These are phyloP conservation scores for Hemichromis elongatus DNA, from an alignment of 2,113 vertebrate genomes.

Conservation along the genomic window DNA sequence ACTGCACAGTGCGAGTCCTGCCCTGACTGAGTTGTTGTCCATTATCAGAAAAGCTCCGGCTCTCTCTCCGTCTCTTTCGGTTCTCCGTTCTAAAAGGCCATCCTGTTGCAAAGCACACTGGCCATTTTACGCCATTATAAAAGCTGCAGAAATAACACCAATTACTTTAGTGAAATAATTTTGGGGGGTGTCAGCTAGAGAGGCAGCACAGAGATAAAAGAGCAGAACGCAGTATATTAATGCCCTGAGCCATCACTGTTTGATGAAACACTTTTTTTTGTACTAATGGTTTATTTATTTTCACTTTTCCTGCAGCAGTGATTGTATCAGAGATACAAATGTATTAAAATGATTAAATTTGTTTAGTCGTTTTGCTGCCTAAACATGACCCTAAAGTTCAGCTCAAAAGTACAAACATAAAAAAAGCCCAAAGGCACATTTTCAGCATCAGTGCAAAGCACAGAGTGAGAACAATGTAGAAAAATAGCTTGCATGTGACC, in stretches of 20 bases:
- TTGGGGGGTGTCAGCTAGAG: not conserved
- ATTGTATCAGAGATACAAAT: not conserved
- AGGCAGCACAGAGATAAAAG: not conserved
- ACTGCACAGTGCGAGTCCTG: not conserved
- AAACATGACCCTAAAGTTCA: not conserved
- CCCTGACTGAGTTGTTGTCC: slow-evolving; percentile 17
- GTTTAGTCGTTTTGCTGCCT: not conserved
- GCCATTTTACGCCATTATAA: slow-evolving; percentile 13
- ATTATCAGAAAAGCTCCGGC: slow-evolving; percentile 13
- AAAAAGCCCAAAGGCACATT: not conserved
- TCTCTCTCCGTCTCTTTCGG: not conserved
- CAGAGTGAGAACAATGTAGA: not conserved
- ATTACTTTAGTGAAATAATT: not conserved
- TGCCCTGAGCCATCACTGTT: not conserved
- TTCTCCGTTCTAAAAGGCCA: not conserved
- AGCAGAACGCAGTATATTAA: not conserved
- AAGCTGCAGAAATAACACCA: slow-evolving; percentile 27
- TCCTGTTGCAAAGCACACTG: slow-evolving; percentile 1
- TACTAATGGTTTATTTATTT: not conserved
- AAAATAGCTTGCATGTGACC: not conserved
- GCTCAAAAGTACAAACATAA: not conserved
- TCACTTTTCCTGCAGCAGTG: not conserved
- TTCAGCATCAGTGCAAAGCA: not conserved
- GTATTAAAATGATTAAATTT: not conserved
- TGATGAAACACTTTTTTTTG: not conserved